Conservation (phyloP, 1,140 invertebrate genomes). For the Proales similis region DNA sequence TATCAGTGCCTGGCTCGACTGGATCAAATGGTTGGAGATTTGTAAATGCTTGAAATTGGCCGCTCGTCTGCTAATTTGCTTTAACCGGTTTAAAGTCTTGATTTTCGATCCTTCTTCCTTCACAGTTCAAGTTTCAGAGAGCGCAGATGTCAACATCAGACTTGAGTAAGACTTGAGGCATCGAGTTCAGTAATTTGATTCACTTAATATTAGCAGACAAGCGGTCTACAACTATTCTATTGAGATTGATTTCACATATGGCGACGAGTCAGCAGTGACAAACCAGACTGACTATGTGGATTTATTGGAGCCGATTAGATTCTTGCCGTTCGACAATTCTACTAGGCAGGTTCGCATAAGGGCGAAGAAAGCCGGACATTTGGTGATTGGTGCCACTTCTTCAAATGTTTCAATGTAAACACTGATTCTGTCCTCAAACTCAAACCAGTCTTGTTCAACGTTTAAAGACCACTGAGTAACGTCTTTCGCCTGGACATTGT, state of each 20-base stretch:
- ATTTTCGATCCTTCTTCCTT: no score
- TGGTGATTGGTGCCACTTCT: conserved; percentile 22
- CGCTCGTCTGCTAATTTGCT: no score
- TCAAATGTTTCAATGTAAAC: background rate
- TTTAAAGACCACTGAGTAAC: conserved; percentile 26
- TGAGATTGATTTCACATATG: conserved; percentile 41
- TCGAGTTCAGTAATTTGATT: no score
- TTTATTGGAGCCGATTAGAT: conserved; percentile 1
- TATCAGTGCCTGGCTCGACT: no score
- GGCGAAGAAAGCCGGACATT: conserved; percentile 15
- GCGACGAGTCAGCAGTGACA: conserved; percentile 16
- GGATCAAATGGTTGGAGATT: no score
- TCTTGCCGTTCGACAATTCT: conserved; percentile 13
- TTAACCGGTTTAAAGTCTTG: no score
- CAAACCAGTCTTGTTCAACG: conserved; percentile 1
- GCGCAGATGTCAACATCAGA: no score
- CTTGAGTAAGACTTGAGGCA: no score
- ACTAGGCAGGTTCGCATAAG: background rate
- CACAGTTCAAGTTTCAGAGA: no score
- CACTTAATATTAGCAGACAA: conserved; percentile 40
- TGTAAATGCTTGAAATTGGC: no score
- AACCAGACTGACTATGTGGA: background rate
- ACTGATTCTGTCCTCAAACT: background rate
- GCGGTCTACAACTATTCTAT: conserved; percentile 39
- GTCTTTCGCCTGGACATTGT: conserved; percentile 21